phyloP scores from a whole-genome alignment of 2,888 invertebrate species.

The Tetranychus truncatus region DNA sequence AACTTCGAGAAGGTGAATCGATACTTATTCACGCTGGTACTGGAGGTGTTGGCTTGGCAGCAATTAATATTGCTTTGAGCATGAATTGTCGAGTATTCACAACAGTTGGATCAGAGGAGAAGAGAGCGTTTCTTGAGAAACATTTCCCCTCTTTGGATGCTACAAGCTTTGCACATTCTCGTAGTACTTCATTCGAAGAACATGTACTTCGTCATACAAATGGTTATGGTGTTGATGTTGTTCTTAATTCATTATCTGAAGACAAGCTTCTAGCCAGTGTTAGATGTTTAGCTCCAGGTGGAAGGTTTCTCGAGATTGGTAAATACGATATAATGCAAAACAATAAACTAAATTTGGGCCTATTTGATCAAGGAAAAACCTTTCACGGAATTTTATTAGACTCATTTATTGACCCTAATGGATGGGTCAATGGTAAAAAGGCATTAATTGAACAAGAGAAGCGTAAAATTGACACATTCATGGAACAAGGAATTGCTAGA shows the following conservation, averaged over 20 bases:
- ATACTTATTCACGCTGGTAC: slow-evolving; percentile 35
- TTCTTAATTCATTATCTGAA: slow-evolving; percentile 40
- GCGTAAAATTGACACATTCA: not conserved
- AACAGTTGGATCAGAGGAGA: slow-evolving; percentile 34
- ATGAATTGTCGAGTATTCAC: slow-evolving; percentile 35
- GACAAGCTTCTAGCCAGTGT: slow-evolving; percentile 40
- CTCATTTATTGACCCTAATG: not conserved
- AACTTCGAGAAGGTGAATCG: slow-evolving; percentile 31
- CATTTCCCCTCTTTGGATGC: slow-evolving; percentile 36
- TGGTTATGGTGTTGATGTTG: slow-evolving; percentile 38
- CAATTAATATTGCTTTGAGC: slow-evolving; percentile 37
- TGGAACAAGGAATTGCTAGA: not conserved
- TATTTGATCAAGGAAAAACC: not conserved
- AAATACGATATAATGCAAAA: slow-evolving; percentile 40
- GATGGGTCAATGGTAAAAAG: not conserved
- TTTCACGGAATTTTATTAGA: slow-evolving; percentile 9
- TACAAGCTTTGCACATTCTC: slow-evolving; percentile 34
- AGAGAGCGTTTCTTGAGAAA: slow-evolving; percentile 33
- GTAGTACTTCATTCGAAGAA: slow-evolving; percentile 35
- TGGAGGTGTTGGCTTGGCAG: slow-evolving; percentile 39
- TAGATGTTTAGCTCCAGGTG: slow-evolving; percentile 37
- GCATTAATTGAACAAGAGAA: not conserved
- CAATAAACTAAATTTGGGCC: slow-evolving; percentile 33
- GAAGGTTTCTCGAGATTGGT: slow-evolving; percentile 40
- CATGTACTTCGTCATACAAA: slow-evolving; percentile 34